Evolutionary conservation across 1,140 invertebrate species (phyloP).

Genomic region (Temnothorax nylanderi): DNA sequence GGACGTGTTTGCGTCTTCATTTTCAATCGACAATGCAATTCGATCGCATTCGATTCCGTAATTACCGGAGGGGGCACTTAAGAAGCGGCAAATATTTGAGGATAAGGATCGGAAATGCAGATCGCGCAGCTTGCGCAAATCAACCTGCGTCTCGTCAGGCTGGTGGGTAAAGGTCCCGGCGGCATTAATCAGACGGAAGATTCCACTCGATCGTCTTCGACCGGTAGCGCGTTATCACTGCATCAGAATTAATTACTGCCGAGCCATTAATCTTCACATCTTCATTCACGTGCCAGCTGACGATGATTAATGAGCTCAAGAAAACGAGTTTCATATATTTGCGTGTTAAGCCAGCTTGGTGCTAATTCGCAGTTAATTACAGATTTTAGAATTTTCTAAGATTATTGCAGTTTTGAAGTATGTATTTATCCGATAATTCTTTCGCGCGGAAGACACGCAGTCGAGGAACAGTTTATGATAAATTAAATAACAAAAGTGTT

Average conservation of each 20-base stretch:
- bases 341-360: background rate
- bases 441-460: background rate
- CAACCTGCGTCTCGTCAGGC: background rate
- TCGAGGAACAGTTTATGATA: background rate
- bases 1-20: background rate
- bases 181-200: conserved; percentile 18
- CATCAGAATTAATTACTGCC: conserved; percentile 29
- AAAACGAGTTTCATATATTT: conserved; percentile 9
- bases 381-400: background rate
- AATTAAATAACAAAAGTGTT: background rate
- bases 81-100: background rate
- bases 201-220: conserved; percentile 27
- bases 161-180: background rate
- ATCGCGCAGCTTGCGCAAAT: background rate
- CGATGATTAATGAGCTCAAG: conserved; percentile 31
- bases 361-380: background rate
- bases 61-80: background rate
- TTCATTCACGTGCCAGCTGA: conserved; percentile 25
- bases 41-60: background rate
- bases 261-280: conserved; percentile 36
- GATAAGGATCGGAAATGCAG: background rate
- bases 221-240: conserved; percentile 6
- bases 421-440: background rate
- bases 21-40: background rate
- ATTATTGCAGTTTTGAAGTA: background rate